Evolutionary conservation across 2,888 invertebrate genomes (phyloP).

Genomic region (Drosophila siamana): DNA sequence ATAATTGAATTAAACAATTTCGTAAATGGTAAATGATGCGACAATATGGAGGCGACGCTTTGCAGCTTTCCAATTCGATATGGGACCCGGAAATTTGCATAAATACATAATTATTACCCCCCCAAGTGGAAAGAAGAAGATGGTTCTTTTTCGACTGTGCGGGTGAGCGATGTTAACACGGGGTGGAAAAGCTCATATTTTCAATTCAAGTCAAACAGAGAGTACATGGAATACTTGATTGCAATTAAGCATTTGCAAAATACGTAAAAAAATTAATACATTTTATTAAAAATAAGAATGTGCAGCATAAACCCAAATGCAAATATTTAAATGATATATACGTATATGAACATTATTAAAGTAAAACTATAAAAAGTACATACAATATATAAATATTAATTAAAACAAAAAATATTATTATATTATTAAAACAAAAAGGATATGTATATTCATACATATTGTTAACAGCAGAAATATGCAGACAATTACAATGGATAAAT

Average conservation of each 20-base stretch:
- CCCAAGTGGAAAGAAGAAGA: constrained; percentile 4
- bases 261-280: too few species aligned
- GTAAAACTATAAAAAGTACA: too few species aligned
- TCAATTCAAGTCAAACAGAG: not conserved
- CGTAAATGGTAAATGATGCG: constrained; percentile 82
- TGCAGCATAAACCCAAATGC: too few species aligned
- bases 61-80: constrained; percentile 45
- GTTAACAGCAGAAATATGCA: too few species aligned
- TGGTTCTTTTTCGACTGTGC: constrained; percentile 1
- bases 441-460: too few species aligned
- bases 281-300: too few species aligned
- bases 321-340: too few species aligned
- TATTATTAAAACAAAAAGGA: too few species aligned
- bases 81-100: constrained; percentile 67
- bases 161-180: not conserved
- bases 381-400: constrained; percentile 2
- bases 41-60: constrained; percentile 71
- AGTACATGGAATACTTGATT: too few species aligned
- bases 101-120: constrained; percentile 78
- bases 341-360: too few species aligned
- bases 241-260: too few species aligned
- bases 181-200: constrained; percentile 2
- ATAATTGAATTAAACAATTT: constrained; percentile 84
- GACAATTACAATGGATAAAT: too few species aligned
- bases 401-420: not conserved